Evolutionary conservation across 2,888 invertebrate genomes (phyloP).

Genomic region (Cantharis rustica): DNA sequence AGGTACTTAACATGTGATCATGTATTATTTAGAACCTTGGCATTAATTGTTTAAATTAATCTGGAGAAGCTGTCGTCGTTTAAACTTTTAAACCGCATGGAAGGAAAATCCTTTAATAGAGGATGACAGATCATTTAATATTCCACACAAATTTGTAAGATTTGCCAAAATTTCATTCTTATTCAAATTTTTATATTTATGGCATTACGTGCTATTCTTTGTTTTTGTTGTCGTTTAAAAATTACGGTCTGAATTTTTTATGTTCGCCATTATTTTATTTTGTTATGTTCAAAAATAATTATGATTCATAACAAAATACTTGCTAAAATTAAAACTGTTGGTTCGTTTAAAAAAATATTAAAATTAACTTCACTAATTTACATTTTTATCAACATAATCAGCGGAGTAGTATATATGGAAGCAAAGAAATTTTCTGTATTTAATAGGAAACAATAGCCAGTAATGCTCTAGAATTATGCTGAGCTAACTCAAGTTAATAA

Average conservation of each 20-base stretch:
- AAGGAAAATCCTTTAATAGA: not conserved
- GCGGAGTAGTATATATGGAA: not conserved
- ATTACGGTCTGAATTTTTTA: not conserved
- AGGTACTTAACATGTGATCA: not conserved
- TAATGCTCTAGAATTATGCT: constrained; percentile 15
- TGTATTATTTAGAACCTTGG: not conserved
- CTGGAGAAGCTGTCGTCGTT: not conserved
- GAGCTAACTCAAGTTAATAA: constrained; percentile 20
- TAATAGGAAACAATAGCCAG: constrained; percentile 5
- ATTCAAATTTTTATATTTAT: not conserved
- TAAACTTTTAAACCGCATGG: not conserved
- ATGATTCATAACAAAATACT: not conserved
- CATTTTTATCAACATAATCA: not conserved
- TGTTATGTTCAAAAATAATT: not conserved
- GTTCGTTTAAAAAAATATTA: not conserved
- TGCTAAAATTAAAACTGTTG: not conserved
- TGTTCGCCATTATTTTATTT: not conserved
- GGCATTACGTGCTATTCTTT: not conserved
- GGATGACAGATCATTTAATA: not conserved
- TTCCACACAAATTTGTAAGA: not conserved
- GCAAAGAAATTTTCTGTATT: not conserved
- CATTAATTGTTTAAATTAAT: not conserved
- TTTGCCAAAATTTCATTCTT: not conserved
- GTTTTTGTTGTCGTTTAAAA: not conserved
- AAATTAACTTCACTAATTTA: not conserved